Base-by-base conservation (phyloP, 37 sponge, comb jelly and placozoan species). In the Lycopodina hypogea region DNA sequence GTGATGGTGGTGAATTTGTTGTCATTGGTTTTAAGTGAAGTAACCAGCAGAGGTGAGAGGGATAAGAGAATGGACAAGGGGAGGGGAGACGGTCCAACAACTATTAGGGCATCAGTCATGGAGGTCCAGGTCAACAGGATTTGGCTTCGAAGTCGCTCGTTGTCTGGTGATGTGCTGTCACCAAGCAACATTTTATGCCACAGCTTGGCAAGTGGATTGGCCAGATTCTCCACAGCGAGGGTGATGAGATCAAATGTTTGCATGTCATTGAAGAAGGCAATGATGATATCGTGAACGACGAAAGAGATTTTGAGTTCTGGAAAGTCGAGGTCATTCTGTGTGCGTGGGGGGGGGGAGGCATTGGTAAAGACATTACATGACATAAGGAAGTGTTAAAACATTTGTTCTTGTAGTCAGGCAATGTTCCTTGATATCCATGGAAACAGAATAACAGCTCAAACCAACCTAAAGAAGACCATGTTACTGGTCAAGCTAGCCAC, bases 41-140 rank as follows among this genome's bases (percentile, higher is more conserved):
- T 26, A 1, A 36, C 75, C 1, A 75, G 59, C 21, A 75, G 69
- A 56, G 84, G 84, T 39, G 60, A 52, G 29, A 75, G 45, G 32
- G 28, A 15, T 14, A 34, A 8, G 6, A 74, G 41, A 11, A 82
- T 2, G 50, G 33, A 9, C 12, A 61, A 11, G 36, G 2, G 29
- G 30, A 45, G 68, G 22, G 71, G 51, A 28, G 9, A 6, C 1
- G 61, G 21, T 67, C 74, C 71, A 52, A 64, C 72, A 11, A 58
- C 32, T 63, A 56, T 69, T 21, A 69, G 32, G 39, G 36, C 24
- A 37, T 33, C 55, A 4, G 48, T 51, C 56, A 79, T 55, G 69
- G 58, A 21, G 17, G 42, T 28, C 80, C 80, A 79, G 24, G 70
- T 36, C 41, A 19, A 41, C 17, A 57, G 11, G 39, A 79, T 32